A percentile compares a stretch with the other conserved stretches of the same genome.
These are phyloP conservation scores for Neolamprologus cancellatus DNA, from an alignment of 2,113 vertebrate species.

Conservation along the genomic window DNA sequence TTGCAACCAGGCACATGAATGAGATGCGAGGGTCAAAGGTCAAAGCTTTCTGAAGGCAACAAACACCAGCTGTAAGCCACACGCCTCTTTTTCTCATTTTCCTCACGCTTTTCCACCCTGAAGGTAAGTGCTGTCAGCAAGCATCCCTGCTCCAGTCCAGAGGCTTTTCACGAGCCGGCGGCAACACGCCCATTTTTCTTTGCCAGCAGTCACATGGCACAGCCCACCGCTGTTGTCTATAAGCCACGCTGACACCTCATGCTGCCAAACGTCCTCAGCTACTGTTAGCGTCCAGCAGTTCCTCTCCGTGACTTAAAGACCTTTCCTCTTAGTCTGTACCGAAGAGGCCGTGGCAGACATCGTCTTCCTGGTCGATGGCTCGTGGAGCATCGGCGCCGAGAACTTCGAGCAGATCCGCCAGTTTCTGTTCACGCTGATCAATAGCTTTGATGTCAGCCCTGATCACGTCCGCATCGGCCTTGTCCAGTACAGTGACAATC, in stretches of 20 bases:
- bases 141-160: not conserved
- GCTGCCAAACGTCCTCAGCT: not conserved
- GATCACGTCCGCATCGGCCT: constrained; percentile 81
- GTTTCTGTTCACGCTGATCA: constrained; percentile 83
- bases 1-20: not conserved
- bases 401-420: constrained; percentile 82
- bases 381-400: constrained; percentile 79
- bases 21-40: not conserved
- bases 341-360: constrained; percentile 82
- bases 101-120: not conserved
- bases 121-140: not conserved
- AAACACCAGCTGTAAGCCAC: not conserved
- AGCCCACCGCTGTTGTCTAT: not conserved
- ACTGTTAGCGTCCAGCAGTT: not conserved
- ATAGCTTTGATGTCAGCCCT: constrained; percentile 73
- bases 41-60: not conserved
- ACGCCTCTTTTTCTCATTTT: not conserved
- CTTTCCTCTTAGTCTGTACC: constrained; percentile 80
- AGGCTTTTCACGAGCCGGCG: not conserved
- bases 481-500: constrained; percentile 80
- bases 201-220: not conserved
- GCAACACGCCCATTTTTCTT: not conserved
- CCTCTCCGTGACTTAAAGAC: not conserved
- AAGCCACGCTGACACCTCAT: not conserved
- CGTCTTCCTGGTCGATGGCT: constrained; percentile 91